Conservation (phyloP, 37 sponge, comb jelly and placozoan genomes). For the Petrosia ficiformis region DNA sequence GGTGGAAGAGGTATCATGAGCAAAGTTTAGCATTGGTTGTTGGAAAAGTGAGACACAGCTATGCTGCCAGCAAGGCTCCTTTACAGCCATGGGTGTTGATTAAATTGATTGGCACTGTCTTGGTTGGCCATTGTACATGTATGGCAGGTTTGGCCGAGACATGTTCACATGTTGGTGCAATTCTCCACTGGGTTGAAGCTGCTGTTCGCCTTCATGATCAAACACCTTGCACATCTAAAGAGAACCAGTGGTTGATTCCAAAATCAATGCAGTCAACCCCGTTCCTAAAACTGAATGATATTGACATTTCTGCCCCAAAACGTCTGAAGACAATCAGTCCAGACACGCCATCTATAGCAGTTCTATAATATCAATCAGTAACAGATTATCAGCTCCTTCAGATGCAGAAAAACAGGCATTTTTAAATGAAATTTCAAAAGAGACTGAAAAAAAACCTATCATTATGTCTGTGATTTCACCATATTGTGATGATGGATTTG, state of each 20-base stretch:
- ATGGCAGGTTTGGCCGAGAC: constrained; percentile 39
- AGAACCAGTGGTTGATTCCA: constrained; percentile 39
- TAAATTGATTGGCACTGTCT: constrained; percentile 1
- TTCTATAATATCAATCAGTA: too few relatives aligned
- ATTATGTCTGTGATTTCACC: constrained; percentile 12
- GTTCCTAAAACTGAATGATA: constrained; percentile 10
- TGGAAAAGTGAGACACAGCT: constrained; percentile 45
- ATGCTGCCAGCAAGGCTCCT: constrained; percentile 28
- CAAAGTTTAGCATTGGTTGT: constrained; percentile 10
- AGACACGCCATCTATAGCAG: neutral
- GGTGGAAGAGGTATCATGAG: constrained; percentile 36
- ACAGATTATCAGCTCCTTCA: neutral
- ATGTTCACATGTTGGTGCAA: constrained; percentile 37
- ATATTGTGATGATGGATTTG: constrained; percentile 20
- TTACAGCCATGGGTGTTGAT: constrained; percentile 35
- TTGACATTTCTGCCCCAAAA: constrained; percentile 10
- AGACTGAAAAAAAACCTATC: constrained; percentile 12
- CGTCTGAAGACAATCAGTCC: neutral
- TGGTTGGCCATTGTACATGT: constrained; percentile 36
- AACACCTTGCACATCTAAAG: constrained; percentile 32
- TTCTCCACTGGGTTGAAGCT: constrained; percentile 50
- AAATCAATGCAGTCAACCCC: constrained; percentile 6
- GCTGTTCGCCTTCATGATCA: constrained; percentile 18
- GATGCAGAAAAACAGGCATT: neutral
- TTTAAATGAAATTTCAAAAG: neutral